Evolutionary conservation across 2,888 invertebrate genomes (phyloP), one percentile per base, ranked within the genome.

Genomic region (Seira musarum): DNA sequence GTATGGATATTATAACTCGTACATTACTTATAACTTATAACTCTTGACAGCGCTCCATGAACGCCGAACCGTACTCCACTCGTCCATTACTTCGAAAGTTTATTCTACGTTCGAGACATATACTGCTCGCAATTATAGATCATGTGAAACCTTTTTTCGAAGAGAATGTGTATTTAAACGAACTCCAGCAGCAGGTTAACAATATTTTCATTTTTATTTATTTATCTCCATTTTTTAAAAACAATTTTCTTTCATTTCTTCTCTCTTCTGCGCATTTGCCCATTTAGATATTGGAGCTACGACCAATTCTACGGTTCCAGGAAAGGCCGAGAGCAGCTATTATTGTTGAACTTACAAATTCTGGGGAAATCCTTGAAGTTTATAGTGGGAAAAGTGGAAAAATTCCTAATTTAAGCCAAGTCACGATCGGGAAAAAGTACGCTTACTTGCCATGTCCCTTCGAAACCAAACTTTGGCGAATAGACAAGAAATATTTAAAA

Each of bases 381-480:
- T 15, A 72, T 0, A 72, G 72, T 68, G 79, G 79, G 17, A 79
- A 68, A 49, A 63, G 17, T 67, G 79, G 79, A 35, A 46, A 49
- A 24, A n/a, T 78, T 22, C 25, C n/a, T 46, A 22, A 25, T 5
- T 3, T 66, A 1, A 78, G 77, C 22, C 71, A 78, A 46, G 53
- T 78, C 8, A 21, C 25, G 0, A 60, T 66, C 2, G 77, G 77
- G 40, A 66, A 65, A 8, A 35, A 78, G 0, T 78, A 46, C 49
- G 77, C 66, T 2, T 78, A 24, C 19, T 21, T 78, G 5, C 10
- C 0, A n/a, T 66, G 66, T 22, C 77, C 77, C 15, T 78, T 78
- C 21, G 66, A 71, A 2, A 64, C 30, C 25, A 78, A 78, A 78
- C 40, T 78, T 24, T 78, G 70, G 70, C 17, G 77, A 17, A 71